phyloP scores from a whole-genome alignment of 2,113 vertebrate genomes.

The Antechinus flavipes region DNA sequence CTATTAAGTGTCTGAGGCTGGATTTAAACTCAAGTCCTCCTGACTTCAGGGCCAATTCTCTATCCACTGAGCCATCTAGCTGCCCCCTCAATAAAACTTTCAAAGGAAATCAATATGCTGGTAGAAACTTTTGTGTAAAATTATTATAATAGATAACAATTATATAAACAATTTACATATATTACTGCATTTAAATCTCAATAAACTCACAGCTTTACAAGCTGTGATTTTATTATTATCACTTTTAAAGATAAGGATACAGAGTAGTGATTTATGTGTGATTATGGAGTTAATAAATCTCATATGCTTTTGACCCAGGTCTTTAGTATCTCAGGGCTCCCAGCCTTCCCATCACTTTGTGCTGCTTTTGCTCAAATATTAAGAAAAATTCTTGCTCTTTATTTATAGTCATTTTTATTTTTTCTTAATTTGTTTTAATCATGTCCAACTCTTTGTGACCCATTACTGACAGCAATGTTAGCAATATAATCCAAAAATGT shows the following conservation, averaged over 20 bases:
- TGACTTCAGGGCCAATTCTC: no score
- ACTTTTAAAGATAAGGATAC: not conserved
- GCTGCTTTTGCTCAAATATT: not conserved
- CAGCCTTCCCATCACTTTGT: not conserved
- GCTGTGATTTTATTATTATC: not conserved
- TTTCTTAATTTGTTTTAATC: not conserved
- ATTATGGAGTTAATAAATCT: not conserved
- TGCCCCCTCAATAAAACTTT: not conserved
- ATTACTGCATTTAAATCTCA: not conserved
- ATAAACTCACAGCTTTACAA: not conserved
- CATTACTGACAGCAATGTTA: no score
- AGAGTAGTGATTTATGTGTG: not conserved
- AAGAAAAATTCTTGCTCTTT: conserved; percentile 6
- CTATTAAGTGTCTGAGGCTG: no score
- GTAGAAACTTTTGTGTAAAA: conserved; percentile 7
- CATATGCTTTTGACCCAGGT: not conserved
- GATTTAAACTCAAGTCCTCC: no score
- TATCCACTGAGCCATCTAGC: no score
- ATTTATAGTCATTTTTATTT: not conserved
- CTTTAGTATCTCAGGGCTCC: not conserved
- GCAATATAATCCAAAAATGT: no score
- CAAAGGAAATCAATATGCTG: not conserved
- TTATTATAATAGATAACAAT: not conserved
- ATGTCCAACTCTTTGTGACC: not conserved
- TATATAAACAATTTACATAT: not conserved